Evolutionary conservation across 2,113 vertebrate genomes (phyloP).

Genomic region (Pseudorasbora parva): DNA sequence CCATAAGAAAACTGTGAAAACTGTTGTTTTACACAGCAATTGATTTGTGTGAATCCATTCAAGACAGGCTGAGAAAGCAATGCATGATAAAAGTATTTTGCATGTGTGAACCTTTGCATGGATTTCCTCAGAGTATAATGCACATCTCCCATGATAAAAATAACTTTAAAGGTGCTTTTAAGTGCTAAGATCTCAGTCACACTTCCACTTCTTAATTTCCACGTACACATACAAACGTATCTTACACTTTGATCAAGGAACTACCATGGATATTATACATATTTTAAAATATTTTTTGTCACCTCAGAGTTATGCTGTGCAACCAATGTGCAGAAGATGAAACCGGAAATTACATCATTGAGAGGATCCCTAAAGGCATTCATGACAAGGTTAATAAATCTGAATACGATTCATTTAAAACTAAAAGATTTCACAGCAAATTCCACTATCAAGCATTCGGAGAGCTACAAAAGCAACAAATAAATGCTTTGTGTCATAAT

Average conservation of each 20-base stretch:
- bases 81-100: neutral
- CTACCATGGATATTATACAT: neutral
- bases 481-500: too few species aligned
- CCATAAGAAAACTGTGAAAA: neutral
- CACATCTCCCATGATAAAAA: neutral
- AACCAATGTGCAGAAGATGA: neutral
- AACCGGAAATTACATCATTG: neutral
- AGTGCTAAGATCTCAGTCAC: neutral
- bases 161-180: neutral
- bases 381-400: neutral
- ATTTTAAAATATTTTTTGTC: neutral
- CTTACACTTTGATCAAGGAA: neutral
- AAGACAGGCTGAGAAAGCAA: neutral
- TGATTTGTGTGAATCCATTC: neutral
- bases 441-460: constrained; percentile 16
- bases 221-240: neutral
- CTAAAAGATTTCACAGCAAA: neutral
- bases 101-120: neutral
- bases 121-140: neutral
- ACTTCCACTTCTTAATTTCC: neutral
- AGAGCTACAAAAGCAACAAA: neutral
- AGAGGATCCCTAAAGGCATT: neutral
- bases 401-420: neutral
- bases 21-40: constrained; percentile 33
- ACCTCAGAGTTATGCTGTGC: neutral